Evolutionary conservation across 2,113 vertebrate species (phyloP).

Genomic region (Sinocyclocheilus grahami): DNA sequence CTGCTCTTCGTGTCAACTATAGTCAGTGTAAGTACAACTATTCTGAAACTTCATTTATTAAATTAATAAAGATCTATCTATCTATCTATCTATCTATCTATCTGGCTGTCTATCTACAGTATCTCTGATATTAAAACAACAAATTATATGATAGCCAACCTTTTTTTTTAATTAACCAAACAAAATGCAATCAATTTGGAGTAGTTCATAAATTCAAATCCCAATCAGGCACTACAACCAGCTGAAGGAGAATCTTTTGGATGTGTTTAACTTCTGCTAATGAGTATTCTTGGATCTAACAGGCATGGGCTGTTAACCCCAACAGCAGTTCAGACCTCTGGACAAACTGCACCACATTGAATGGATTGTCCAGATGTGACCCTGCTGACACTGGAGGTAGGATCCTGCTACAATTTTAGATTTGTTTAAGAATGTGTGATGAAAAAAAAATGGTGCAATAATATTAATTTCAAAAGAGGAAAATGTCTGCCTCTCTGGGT

Average conservation of each 20-base stretch:
- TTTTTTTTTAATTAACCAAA: not conserved
- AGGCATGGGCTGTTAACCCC: constrained; percentile 84
- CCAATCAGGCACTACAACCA: too few species aligned
- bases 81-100: not conserved
- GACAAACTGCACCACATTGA: constrained; percentile 81
- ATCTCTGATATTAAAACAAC: too few species aligned
- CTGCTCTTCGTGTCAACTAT: constrained; percentile 94
- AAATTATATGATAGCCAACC: too few species aligned
- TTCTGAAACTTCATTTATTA: not conserved
- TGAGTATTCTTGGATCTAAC: constrained; percentile 19
- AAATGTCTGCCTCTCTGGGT: constrained; percentile 1
- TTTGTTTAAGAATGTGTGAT: not conserved
- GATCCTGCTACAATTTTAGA: constrained; percentile 45
- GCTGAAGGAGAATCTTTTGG: not conserved
- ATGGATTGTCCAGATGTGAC: constrained; percentile 69
- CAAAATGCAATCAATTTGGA: not conserved
- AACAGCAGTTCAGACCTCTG: constrained; percentile 82
- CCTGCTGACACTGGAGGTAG: constrained; percentile 83
- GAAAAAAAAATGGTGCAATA: not conserved
- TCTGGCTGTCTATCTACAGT: too few species aligned
- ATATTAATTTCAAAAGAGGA: not conserved
- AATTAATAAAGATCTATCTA: not conserved
- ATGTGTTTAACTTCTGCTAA: not conserved
- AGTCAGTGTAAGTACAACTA: constrained; percentile 86
- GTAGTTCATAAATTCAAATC: not conserved